A percentile compares a stretch with the other conserved stretches of the same genome.
These are phyloP conservation scores for Eledone cirrhosa DNA, from an alignment of 2,888 invertebrate species.

Conservation along the genomic window DNA sequence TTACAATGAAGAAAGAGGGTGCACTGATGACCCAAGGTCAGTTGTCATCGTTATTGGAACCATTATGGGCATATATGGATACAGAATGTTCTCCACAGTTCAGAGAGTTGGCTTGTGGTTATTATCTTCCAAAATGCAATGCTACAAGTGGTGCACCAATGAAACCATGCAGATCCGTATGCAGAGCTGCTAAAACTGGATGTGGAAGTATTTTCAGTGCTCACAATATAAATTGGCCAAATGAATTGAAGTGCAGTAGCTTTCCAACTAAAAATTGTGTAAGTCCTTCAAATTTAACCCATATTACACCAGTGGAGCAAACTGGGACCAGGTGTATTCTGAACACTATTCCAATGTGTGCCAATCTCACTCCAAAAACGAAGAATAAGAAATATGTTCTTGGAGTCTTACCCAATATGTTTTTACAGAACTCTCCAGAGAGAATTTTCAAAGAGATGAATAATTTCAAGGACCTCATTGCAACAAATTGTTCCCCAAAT, in stretches of 20 bases:
- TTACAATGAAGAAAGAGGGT: conserved; percentile 52
- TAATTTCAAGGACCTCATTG: conserved; percentile 25
- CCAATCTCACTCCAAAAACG: conserved; percentile 36
- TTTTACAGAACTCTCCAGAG: conserved; percentile 45
- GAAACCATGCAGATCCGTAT: conserved; percentile 48
- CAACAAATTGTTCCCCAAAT: conserved; percentile 29
- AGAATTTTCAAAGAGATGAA: conserved; percentile 30
- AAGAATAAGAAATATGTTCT: conserved; percentile 32
- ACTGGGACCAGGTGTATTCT: conserved; percentile 24
- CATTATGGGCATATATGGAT: conserved; percentile 54
- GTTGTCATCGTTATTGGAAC: conserved; percentile 44
- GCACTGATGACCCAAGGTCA: conserved; percentile 46
- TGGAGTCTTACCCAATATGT: conserved; percentile 56
- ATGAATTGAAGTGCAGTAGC: conserved; percentile 36
- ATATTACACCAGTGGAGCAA: neutral
- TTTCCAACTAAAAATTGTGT: conserved; percentile 21
- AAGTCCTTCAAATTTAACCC: neutral
- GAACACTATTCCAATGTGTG: conserved; percentile 48
- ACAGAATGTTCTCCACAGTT: conserved; percentile 51
- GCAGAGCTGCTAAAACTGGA: conserved; percentile 41
- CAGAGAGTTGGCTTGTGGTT: conserved; percentile 47
- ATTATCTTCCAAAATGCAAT: conserved; percentile 51
- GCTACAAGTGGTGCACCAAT: conserved; percentile 15
- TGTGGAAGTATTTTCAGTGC: conserved; percentile 41
- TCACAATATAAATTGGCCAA: conserved; percentile 42